Conservation (phyloP, 2,113 vertebrate genomes). For the Tautogolabrus adspersus region DNA sequence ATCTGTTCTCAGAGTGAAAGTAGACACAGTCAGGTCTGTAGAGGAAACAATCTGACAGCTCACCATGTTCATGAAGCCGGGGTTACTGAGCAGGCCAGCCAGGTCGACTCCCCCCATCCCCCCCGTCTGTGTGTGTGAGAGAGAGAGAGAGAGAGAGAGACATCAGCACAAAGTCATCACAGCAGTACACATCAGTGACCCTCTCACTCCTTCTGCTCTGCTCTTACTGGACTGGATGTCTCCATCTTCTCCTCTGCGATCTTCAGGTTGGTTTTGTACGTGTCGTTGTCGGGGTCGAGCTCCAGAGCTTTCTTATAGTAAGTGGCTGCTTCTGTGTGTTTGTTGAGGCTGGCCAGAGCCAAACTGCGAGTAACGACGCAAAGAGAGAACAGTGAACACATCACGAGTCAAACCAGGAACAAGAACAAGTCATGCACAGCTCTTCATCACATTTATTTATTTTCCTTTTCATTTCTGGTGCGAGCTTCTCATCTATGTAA, state of each 20-base stretch:
- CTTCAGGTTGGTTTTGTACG: constrained; percentile 94
- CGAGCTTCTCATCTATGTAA: no score
- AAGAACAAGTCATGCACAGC: no score
- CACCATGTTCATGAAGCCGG: constrained; percentile 97
- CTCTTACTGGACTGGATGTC: constrained; percentile 89
- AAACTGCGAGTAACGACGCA: constrained; percentile 78
- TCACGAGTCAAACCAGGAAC: neutral
- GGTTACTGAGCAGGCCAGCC: constrained; percentile 93
- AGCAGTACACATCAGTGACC: neutral
- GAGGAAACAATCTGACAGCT: constrained; percentile 34
- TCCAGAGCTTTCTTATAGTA: constrained; percentile 96
- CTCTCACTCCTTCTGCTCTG: neutral
- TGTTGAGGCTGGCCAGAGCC: constrained; percentile 94
- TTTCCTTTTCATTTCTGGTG: no score
- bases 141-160: neutral
- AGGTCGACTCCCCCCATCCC: constrained; percentile 91
- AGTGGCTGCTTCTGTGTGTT: constrained; percentile 90
- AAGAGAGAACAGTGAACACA: neutral
- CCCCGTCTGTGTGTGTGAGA: constrained; percentile 80
- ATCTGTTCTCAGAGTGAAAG: no score
- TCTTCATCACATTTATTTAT: no score
- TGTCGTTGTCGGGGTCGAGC: constrained; percentile 95
- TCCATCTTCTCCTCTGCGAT: constrained; percentile 96
- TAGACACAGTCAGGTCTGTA: no score
- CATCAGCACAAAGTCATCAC: neutral